phyloP scores from a whole-genome alignment of 1,140 invertebrate genomes.

The Drosophila parvula region DNA sequence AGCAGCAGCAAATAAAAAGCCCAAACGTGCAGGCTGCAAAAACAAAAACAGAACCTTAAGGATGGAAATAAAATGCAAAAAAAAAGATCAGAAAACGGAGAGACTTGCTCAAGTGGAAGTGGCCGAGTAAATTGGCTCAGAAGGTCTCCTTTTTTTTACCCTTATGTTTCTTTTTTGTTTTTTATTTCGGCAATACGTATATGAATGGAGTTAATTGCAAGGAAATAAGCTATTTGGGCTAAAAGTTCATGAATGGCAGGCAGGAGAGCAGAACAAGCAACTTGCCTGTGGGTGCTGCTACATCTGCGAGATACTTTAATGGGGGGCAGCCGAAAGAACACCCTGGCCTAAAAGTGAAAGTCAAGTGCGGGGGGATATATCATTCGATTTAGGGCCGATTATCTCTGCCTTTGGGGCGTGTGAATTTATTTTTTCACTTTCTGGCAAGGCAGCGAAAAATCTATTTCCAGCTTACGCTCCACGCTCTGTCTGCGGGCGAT shows the following conservation, averaged over 20 bases:
- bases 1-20: slow-evolving; percentile 72
- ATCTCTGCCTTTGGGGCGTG: slow-evolving; percentile 35
- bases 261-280: slow-evolving; percentile 12
- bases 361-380: slow-evolving; percentile 16
- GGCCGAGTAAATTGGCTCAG: slow-evolving; percentile 69
- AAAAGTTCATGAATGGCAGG: slow-evolving; percentile 56
- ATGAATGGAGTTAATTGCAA: slow-evolving; percentile 68
- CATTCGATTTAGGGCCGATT: slow-evolving; percentile 32
- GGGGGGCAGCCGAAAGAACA: slow-evolving; percentile 2
- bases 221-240: slow-evolving; percentile 74
- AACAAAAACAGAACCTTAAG: slow-evolving; percentile 29
- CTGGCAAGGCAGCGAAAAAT: slow-evolving; percentile 45
- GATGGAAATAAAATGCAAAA: slow-evolving; percentile 13
- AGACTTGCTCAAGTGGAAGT: slow-evolving; percentile 54
- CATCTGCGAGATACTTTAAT: slow-evolving; percentile 31
- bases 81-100: neutral
- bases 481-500: slow-evolving; percentile 10
- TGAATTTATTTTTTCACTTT: slow-evolving; percentile 68
- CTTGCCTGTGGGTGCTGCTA: slow-evolving; percentile 48
- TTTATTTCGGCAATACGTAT: slow-evolving; percentile 13
- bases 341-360: slow-evolving; percentile 33
- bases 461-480: slow-evolving; percentile 49
- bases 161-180: slow-evolving; percentile 29
- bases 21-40: slow-evolving; percentile 70
- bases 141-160: slow-evolving; percentile 36